Evolutionary conservation across 2,888 invertebrate genomes (phyloP).

Genomic region (Coleophora flavipennella): DNA sequence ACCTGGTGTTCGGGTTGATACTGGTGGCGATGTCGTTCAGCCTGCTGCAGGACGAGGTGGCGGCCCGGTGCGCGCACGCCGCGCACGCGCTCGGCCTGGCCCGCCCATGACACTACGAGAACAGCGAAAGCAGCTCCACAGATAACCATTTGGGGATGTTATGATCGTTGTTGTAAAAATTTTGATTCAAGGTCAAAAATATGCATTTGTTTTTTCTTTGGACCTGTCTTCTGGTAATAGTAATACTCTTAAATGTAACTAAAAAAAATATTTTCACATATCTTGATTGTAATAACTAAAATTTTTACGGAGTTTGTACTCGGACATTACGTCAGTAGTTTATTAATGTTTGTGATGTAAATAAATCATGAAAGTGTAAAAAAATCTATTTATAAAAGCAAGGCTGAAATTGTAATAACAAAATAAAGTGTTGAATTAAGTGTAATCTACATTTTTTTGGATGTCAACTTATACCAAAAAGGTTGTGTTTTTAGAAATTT

Average conservation of each 20-base stretch:
- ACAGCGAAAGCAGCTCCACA: constrained; percentile 63
- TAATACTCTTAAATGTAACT: constrained; percentile 21
- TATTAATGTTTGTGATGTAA: constrained; percentile 57
- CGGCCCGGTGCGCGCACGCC: constrained; percentile 79
- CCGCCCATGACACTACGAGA: constrained; percentile 72
- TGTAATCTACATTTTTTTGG: constrained; percentile 8
- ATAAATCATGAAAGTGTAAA: constrained; percentile 44
- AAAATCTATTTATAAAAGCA: constrained; percentile 66
- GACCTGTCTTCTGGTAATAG: constrained; percentile 32
- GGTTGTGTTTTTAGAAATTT: too few relatives aligned
- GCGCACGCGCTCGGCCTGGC: constrained; percentile 79
- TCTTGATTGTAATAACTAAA: constrained; percentile 35
- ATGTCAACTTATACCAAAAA: too few relatives aligned
- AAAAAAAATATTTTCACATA: constrained; percentile 48
- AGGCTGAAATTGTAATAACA: constrained; percentile 71
- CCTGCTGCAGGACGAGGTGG: constrained; percentile 85
- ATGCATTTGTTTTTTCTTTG: constrained; percentile 21
- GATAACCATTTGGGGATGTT: constrained; percentile 63
- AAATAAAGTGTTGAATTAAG: constrained; percentile 64
- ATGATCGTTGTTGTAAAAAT: constrained; percentile 60
- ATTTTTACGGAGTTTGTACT: constrained; percentile 67
- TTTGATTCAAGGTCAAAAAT: constrained; percentile 27
- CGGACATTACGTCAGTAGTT: constrained; percentile 22
- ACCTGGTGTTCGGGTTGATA: constrained; percentile 83
- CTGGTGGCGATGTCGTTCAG: constrained; percentile 90